A percentile compares a stretch with the other conserved stretches of the same genome.
Evolutionary conservation across 2,113 vertebrate species (phyloP).

Genomic region (Tyrannus savana): DNA sequence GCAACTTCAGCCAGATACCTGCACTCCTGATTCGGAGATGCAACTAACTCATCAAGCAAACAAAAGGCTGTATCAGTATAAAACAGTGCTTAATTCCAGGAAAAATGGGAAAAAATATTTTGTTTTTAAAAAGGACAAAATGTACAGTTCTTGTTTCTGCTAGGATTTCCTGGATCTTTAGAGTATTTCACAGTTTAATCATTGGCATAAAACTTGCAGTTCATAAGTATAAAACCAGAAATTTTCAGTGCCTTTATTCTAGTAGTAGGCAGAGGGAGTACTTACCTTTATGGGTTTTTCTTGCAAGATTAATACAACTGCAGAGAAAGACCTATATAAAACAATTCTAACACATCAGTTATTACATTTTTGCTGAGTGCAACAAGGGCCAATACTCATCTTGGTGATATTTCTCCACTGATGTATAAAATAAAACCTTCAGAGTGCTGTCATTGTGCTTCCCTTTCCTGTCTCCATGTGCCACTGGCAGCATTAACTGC

Average conservation of each 20-base stretch:
- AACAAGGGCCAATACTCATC: background rate
- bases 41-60: background rate
- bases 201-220: background rate
- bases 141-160: background rate
- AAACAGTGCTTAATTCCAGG: background rate
- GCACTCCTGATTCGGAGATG: background rate
- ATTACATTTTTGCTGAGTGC: background rate
- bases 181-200: slow-evolving; percentile 14
- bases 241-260: background rate
- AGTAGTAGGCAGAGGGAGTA: background rate
- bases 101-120: background rate
- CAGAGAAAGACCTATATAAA: background rate
- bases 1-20: background rate
- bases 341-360: background rate
- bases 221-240: background rate
- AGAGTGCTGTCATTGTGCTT: background rate
- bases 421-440: background rate
- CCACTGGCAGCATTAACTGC: background rate
- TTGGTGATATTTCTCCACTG: background rate
- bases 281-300: background rate
- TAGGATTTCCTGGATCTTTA: background rate
- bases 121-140: background rate
- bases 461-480: background rate
- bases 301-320: background rate
- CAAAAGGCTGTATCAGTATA: background rate